Percentiles rank a stretch among this genome's conserved stretches.
Conservation (phyloP, 2,797 vertebrate genomes). For the Podarcis lilfordi region DNA sequence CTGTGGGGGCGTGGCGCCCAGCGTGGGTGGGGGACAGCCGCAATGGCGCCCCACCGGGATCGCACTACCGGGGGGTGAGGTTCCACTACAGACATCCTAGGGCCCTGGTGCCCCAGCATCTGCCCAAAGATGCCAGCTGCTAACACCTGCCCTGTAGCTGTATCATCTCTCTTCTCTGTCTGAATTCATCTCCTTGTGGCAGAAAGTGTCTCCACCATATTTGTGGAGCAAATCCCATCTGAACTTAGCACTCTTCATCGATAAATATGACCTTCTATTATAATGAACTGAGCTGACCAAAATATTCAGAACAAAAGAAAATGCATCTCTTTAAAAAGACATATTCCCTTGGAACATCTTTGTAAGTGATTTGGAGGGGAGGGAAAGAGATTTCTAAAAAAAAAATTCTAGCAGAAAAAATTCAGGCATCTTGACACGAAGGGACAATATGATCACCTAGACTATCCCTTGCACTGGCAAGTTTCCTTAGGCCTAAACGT, state of each 20-base stretch:
- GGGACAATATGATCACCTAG: not conserved
- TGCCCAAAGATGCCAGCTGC: not conserved
- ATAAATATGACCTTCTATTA: not conserved
- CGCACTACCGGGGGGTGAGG: no score
- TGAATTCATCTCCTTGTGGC: not conserved
- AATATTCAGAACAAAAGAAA: not conserved
- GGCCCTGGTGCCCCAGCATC: not conserved
- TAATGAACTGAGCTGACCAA: not conserved
- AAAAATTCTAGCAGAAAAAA: not conserved
- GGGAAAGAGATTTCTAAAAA: not conserved
- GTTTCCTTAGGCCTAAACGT: not conserved
- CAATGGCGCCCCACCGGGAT: no score
- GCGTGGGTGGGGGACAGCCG: accelerated
- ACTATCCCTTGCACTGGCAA: not conserved
- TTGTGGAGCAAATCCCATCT: no score
- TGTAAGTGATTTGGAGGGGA: not conserved
- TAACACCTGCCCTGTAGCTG: not conserved
- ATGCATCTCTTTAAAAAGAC: no score
- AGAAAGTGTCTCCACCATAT: not conserved
- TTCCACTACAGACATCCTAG: not conserved
- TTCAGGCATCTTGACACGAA: no score
- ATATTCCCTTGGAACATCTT: not conserved
- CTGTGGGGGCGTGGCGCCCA: no score
- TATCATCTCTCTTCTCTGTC: not conserved
- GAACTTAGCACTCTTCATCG: not conserved